These are phyloP conservation scores for Periparus ater DNA, from an alignment of 2,797 vertebrate species.

Conservation along the genomic window DNA sequence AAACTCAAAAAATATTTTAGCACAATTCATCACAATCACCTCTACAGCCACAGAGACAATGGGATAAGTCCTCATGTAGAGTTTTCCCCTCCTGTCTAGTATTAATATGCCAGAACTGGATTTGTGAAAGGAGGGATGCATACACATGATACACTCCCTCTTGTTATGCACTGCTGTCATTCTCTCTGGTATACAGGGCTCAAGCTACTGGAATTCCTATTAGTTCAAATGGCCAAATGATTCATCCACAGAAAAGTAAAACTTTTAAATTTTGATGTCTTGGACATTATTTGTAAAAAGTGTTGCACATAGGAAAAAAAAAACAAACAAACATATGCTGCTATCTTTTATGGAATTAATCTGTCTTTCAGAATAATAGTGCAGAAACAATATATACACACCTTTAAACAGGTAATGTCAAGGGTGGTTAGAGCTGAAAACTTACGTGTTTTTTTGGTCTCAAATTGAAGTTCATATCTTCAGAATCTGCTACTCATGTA, in stretches of 20 bases:
- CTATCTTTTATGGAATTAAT: background rate
- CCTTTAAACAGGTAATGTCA: background rate
- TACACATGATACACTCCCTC: accelerated
- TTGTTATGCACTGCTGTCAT: background rate
- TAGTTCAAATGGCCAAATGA: constrained; percentile 1
- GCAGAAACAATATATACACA: background rate
- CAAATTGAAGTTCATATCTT: background rate
- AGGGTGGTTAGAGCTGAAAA: background rate
- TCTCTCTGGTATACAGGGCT: background rate
- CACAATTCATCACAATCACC: background rate
- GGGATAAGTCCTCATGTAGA: background rate
- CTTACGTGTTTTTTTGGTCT: background rate
- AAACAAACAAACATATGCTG: accelerated
- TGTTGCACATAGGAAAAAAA: background rate
- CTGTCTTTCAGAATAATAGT: background rate
- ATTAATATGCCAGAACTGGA: background rate
- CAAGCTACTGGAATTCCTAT: constrained; percentile 26
- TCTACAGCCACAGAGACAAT: background rate
- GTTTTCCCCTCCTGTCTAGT: background rate
- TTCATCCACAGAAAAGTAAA: background rate
- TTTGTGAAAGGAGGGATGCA: background rate
- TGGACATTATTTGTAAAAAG: background rate
- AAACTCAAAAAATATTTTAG: background rate
- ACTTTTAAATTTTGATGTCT: background rate
- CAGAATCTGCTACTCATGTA: background rate